Base-by-base conservation (phyloP, 2,888 invertebrate species). In the Drosophila pseudotakahashii region DNA sequence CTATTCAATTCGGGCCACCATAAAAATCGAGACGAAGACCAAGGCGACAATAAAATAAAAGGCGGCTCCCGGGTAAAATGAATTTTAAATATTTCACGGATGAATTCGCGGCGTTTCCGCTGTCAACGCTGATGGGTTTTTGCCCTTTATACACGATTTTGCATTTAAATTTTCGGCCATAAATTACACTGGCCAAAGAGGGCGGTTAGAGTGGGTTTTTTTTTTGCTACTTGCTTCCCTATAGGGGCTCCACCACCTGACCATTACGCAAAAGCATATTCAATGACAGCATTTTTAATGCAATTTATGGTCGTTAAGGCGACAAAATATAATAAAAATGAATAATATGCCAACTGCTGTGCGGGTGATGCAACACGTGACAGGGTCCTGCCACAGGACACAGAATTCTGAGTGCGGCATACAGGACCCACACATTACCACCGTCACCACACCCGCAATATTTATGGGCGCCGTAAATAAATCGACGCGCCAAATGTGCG, bases 301-400 rank as follows among this genome's bases (percentile, higher is more conserved):
- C 85, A 85, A 85, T 85, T 85, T 85, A 88, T 82, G 86, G 85
- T 83, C 85, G 85, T 88, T 88, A 85, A 88, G 85, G 86, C 85
- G 85, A 86, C 86, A 85, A 84, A 84, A 81, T 87, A 88, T 83
- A 85, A 88, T 88, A 85, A 88, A 88, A 88, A 88, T 84, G 87
- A 84, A 84, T 87, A 78, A 84, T 84, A 85, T 77, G 78, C 78
- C 81, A 83, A 80, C 77, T 84, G 84, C 45, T 72, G 69, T 67
- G 48, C 67, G 68, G 64, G 39, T 53, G 44, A 85, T 85, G 86
- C 82, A 86, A 82, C 82, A 86, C 79, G 86, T 82, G 82, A 82
- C 73, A 78, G 77, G 67, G 68, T 70, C 52, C 71, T 76, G 84
- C 81, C 84, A 76, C 77, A 77, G 62, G 67, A 75, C 77, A 62